These are phyloP conservation scores for Oxytorus armatus DNA, from an alignment of 2,888 invertebrate genomes.

Conservation along the genomic window DNA sequence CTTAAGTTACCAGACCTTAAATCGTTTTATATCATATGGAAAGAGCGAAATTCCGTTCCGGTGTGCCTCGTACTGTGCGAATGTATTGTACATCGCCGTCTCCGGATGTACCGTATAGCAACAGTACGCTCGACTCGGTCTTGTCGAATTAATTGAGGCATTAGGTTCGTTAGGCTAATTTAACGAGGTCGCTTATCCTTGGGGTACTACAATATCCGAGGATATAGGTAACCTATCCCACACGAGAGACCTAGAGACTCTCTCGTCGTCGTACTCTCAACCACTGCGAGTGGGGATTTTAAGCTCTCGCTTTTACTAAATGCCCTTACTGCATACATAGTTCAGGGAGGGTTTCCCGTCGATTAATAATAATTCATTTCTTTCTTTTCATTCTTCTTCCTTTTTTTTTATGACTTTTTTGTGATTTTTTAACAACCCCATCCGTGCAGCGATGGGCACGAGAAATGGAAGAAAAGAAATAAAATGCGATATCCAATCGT, in stretches of 20 bases:
- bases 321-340: background rate
- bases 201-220: conserved; percentile 60
- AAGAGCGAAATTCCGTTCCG: conserved; percentile 43
- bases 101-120: conserved; percentile 40
- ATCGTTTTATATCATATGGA: background rate
- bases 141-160: conserved; percentile 74
- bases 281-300: no score
- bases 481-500: background rate
- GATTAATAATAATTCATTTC: background rate
- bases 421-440: background rate
- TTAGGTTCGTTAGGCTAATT: conserved; percentile 76
- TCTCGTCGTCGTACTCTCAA: no score
- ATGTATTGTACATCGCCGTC: conserved; percentile 33
- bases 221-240: no score
- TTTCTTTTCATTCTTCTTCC: background rate
- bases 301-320: no score
- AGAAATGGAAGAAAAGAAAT: background rate
- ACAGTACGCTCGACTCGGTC: conserved; percentile 46
- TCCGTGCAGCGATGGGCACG: background rate
- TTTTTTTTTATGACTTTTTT: background rate
- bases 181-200: conserved; percentile 75
- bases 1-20: no score
- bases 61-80: conserved; percentile 27
- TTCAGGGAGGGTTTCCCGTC: background rate
- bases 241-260: no score